These are phyloP conservation scores for Ommatoiulus sabulosus DNA, from an alignment of 2,888 invertebrate species.

Conservation along the genomic window DNA sequence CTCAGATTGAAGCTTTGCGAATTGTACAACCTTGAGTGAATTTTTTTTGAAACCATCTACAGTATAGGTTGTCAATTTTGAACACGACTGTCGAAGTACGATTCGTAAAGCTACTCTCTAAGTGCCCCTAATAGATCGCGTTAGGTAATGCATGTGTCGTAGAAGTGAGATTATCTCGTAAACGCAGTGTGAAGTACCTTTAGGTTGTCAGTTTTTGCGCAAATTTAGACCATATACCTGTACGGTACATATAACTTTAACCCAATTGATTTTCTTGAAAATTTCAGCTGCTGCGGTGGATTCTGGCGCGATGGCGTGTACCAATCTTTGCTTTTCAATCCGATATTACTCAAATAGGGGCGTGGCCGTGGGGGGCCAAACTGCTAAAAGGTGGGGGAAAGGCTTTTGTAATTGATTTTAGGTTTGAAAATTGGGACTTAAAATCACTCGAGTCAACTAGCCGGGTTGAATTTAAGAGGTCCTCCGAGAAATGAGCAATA, in stretches of 20 bases:
- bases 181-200: no score
- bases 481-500: constrained; percentile 5
- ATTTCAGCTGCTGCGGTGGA: not conserved
- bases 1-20: no score
- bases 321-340: not conserved
- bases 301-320: not conserved
- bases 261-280: not conserved
- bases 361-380: not conserved
- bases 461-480: constrained; percentile 32
- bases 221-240: not conserved
- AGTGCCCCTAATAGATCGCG: no score
- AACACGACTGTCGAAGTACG: no score
- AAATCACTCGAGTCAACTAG: not conserved
- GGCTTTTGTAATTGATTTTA: constrained; percentile 23
- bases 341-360: not conserved
- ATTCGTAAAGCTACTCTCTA: no score
- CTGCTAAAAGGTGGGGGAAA: not conserved
- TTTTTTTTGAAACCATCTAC: no score
- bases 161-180: no score
- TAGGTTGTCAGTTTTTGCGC: no score
- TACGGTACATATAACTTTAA: not conserved
- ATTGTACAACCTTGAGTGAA: no score
- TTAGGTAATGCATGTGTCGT: no score
- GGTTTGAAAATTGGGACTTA: not conserved
- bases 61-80: no score